A percentile compares a stretch with the other conserved stretches of the same genome.
phyloP scores from a whole-genome alignment of 2,113 vertebrate genomes.

The Ellobius talpinus region DNA sequence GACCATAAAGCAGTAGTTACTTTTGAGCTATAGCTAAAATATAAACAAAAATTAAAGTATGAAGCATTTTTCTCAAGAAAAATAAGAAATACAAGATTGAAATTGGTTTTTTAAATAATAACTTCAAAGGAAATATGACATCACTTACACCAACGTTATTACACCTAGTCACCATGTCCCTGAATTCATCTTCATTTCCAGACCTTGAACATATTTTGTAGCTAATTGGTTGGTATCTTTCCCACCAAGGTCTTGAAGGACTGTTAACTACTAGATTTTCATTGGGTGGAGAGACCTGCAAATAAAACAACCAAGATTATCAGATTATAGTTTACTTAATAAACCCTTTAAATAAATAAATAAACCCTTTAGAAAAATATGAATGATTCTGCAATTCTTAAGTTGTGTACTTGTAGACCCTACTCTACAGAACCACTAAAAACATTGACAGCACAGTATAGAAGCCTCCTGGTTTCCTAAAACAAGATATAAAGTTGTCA shows the following conservation, averaged over 20 bases:
- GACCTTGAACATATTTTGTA: conserved; percentile 95
- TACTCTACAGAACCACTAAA: not conserved
- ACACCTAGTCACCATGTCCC: conserved; percentile 95
- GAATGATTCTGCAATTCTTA: not conserved
- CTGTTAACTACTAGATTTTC: conserved; percentile 89
- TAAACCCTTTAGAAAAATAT: not conserved
- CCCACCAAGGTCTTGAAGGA: conserved; percentile 94
- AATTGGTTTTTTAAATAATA: not conserved
- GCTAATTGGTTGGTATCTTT: conserved; percentile 95
- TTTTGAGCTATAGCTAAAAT: not conserved
- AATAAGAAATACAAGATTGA: not conserved
- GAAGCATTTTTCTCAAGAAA: not conserved
- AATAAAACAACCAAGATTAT: not conserved
- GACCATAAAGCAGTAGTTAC: not conserved
- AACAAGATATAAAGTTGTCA: not conserved
- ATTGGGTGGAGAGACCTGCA: conserved; percentile 94
- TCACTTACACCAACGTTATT: conserved; percentile 94
- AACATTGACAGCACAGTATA: not conserved
- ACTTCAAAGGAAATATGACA: conserved; percentile 18
- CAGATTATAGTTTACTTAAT: not conserved
- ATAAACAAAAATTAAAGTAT: not conserved
- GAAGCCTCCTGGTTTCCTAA: not conserved
- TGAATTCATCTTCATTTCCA: conserved; percentile 92
- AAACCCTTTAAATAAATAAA: too few relatives aligned
- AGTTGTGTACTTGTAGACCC: not conserved